A percentile compares a stretch with the other conserved stretches of the same genome.
These are phyloP conservation scores for Planiliza haematocheilus DNA, from an alignment of 2,113 vertebrate genomes.

Conservation along the genomic window DNA sequence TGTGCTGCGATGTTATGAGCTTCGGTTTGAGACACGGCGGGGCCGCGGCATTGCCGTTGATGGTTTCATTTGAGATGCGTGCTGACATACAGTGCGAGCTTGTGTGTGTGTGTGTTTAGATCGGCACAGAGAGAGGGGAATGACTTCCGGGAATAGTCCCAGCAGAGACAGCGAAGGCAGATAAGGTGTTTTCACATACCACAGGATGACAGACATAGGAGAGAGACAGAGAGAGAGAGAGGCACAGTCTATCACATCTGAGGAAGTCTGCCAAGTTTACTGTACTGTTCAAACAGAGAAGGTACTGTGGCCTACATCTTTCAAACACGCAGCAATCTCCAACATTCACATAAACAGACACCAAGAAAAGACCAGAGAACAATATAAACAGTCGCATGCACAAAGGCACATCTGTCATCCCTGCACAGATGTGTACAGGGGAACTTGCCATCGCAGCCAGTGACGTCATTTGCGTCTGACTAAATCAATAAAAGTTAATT, in stretches of 20 bases:
- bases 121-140: not conserved
- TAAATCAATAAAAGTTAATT: slow-evolving; percentile 30
- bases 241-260: slow-evolving; percentile 24
- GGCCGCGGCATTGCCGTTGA: slow-evolving; percentile 25
- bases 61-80: slow-evolving; percentile 51
- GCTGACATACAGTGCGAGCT: slow-evolving; percentile 21
- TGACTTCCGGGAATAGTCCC: slow-evolving; percentile 45
- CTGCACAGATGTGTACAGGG: too few species aligned
- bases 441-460: too few species aligned
- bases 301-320: slow-evolving; percentile 70
- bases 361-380: slow-evolving; percentile 8
- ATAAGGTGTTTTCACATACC: slow-evolving; percentile 56
- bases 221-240: slow-evolving; percentile 12
- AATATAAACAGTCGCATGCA: not conserved
- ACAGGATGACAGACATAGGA: slow-evolving; percentile 45
- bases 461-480: not conserved
- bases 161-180: slow-evolving; percentile 28
- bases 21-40: not conserved
- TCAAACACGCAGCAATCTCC: slow-evolving; percentile 6
- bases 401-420: not conserved
- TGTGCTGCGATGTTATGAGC: not conserved
- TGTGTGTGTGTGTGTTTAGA: slow-evolving; percentile 19
- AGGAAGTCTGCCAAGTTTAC: slow-evolving; percentile 58
- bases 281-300: slow-evolving; percentile 55
- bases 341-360: slow-evolving; percentile 15